Percentiles rank a stretch among this genome's conserved stretches.
These are phyloP conservation scores for Rhizoglyphus robini DNA, from an alignment of 1,140 invertebrate genomes.

Conservation along the genomic window DNA sequence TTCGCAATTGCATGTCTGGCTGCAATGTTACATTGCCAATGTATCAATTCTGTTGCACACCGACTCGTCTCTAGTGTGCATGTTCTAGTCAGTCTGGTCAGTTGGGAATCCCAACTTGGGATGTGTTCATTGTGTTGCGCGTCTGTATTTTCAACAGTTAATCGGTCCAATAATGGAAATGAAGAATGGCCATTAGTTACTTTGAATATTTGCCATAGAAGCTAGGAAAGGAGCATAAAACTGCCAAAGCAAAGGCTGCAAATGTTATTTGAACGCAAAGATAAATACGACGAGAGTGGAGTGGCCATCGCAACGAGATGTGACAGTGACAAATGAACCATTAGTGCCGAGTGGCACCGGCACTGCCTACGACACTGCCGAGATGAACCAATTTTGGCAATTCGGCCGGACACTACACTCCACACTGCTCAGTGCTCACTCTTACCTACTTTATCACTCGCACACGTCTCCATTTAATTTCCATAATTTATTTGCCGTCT, in stretches of 20 bases:
- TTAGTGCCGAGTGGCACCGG: not conserved
- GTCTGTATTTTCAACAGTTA: not conserved
- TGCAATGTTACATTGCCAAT: too few species aligned
- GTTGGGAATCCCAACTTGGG: too few species aligned
- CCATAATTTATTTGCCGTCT: slow-evolving; percentile 1
- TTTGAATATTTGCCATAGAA: slow-evolving; percentile 12
- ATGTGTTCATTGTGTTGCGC: not conserved
- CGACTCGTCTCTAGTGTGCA: too few species aligned
- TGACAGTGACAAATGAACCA: slow-evolving; percentile 13
- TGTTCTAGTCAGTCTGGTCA: not conserved
- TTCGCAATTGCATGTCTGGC: not conserved
- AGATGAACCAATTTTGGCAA: too few species aligned
- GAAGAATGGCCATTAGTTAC: slow-evolving; percentile 5
- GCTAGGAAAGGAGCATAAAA: not conserved
- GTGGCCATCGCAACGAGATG: slow-evolving; percentile 1
- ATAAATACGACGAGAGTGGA: not conserved
- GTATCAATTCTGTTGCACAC: not conserved
- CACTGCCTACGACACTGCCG: not conserved
- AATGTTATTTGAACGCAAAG: slow-evolving; percentile 5
- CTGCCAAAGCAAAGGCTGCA: not conserved
- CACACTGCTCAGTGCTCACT: too few species aligned
- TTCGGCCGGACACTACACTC: too few species aligned
- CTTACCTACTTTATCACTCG: not conserved
- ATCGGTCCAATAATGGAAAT: not conserved
- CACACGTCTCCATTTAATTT: slow-evolving; percentile 8